Conservation (phyloP, 2,113 vertebrate species). For the Orthonyx spaldingii region DNA sequence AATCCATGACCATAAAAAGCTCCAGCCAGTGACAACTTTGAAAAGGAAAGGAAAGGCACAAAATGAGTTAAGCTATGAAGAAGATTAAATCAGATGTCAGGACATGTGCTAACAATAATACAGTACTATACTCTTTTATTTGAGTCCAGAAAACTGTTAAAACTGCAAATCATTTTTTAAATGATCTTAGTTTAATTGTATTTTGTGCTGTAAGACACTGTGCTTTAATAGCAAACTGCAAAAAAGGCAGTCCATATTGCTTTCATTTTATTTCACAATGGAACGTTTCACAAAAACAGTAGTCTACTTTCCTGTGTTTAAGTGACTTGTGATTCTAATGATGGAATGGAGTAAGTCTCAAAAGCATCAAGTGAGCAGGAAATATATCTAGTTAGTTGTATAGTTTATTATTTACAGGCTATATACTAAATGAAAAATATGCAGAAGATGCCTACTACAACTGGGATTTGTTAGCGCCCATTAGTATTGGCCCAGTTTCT, state of each 20-base stretch:
- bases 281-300: constrained; percentile 70
- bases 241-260: constrained; percentile 64
- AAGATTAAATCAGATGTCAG: constrained; percentile 49
- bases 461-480: constrained; percentile 43
- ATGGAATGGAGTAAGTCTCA: constrained; percentile 74
- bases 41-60: constrained; percentile 68
- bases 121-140: constrained; percentile 47
- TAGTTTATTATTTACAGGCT: constrained; percentile 62
- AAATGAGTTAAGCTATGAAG: constrained; percentile 60
- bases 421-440: constrained; percentile 50
- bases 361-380: constrained; percentile 71
- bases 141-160: constrained; percentile 53
- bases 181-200: constrained; percentile 47
- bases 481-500: constrained; percentile 61
- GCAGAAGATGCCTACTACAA: constrained; percentile 40
- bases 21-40: constrained; percentile 15
- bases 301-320: constrained; percentile 64
- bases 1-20: constrained; percentile 36
- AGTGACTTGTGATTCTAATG: constrained; percentile 62
- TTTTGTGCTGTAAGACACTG: constrained; percentile 69
- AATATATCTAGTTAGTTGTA: constrained; percentile 66
- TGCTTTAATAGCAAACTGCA: constrained; percentile 66
- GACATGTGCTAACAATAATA: constrained; percentile 61
- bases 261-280: constrained; percentile 62
- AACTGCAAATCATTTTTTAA: constrained; percentile 45